Conservation (phyloP, 2,888 invertebrate species). For the Drosophila testacea region DNA sequence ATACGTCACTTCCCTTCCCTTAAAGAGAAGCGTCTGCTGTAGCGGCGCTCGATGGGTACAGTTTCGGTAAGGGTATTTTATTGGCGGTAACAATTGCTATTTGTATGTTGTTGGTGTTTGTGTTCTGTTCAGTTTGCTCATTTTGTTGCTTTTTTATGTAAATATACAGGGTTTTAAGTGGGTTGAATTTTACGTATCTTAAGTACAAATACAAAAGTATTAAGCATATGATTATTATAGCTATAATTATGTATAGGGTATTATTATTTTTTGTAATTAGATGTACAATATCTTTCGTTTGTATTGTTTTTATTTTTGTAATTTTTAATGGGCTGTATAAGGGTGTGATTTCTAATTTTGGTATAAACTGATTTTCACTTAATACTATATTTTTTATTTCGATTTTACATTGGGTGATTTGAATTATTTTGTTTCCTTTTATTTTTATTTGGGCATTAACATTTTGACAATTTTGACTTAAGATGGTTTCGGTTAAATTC, state of each 20-base stretch:
- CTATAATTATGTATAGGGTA: constrained; percentile 9
- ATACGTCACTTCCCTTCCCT: constrained; percentile 12
- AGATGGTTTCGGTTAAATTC: neutral
- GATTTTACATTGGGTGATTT: too few species aligned
- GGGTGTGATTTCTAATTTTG: too few species aligned
- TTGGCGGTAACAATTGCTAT: too few species aligned
- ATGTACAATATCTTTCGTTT: constrained; percentile 3
- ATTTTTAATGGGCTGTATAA: too few species aligned
- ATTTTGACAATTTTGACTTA: constrained; percentile 1
- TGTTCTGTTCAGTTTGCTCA: constrained; percentile 5
- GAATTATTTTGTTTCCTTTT: too few species aligned
- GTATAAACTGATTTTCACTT: too few species aligned
- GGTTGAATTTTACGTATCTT: neutral
- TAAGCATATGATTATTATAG: too few species aligned
- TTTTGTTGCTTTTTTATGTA: neutral
- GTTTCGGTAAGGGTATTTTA: constrained; percentile 1
- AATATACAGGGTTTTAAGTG: constrained; percentile 3
- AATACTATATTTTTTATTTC: too few species aligned
- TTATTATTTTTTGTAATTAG: constrained; percentile 13
- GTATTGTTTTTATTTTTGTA: too few species aligned
- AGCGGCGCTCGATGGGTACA: constrained; percentile 7
- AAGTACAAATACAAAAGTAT: too few species aligned
- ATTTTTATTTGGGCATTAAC: too few species aligned
- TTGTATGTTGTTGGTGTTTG: constrained; percentile 1
- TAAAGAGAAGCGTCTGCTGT: constrained; percentile 2